Percentiles rank a stretch among this genome's conserved stretches.
phyloP scores from a whole-genome alignment of 1,140 invertebrate species.

The Drosophila pallidifrons region DNA sequence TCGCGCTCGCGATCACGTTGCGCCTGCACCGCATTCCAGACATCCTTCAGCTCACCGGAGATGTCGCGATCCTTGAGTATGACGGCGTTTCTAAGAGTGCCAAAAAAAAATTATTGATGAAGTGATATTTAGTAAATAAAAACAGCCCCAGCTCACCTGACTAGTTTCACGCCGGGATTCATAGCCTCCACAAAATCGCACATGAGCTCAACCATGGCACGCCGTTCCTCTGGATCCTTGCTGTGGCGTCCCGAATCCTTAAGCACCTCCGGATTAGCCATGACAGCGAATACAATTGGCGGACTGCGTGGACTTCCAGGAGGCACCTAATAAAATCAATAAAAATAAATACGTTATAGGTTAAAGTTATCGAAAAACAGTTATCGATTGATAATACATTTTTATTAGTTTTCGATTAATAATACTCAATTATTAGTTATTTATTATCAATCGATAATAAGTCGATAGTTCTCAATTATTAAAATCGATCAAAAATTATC shows the following conservation, averaged over 20 bases:
- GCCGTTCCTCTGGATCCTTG: conserved; percentile 87
- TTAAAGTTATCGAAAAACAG: neutral
- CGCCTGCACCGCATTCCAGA: conserved; percentile 89
- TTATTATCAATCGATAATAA: no score
- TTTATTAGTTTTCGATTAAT: no score
- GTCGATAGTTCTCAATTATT: no score
- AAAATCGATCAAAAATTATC: no score
- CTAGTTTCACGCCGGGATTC: conserved; percentile 88
- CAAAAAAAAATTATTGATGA: neutral
- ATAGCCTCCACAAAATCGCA: conserved; percentile 90
- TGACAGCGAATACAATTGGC: conserved; percentile 89
- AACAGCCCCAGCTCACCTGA: conserved; percentile 62
- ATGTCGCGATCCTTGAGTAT: conserved; percentile 89
- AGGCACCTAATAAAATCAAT: conserved; percentile 76
- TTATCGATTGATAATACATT: no score
- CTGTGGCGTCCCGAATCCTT: conserved; percentile 89
- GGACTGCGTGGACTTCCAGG: conserved; percentile 87
- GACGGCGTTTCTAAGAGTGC: conserved; percentile 85
- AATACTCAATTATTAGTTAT: no score
- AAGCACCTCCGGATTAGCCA: conserved; percentile 89
- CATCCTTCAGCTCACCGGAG: conserved; percentile 90
- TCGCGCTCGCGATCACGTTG: conserved; percentile 87
- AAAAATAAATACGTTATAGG: no score
- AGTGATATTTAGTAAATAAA: neutral
- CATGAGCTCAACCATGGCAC: conserved; percentile 88